Percentiles rank a stretch among this genome's conserved stretches.
Evolutionary conservation across 2,888 invertebrate genomes (phyloP).

Genomic region (Nomada fabriciana): DNA sequence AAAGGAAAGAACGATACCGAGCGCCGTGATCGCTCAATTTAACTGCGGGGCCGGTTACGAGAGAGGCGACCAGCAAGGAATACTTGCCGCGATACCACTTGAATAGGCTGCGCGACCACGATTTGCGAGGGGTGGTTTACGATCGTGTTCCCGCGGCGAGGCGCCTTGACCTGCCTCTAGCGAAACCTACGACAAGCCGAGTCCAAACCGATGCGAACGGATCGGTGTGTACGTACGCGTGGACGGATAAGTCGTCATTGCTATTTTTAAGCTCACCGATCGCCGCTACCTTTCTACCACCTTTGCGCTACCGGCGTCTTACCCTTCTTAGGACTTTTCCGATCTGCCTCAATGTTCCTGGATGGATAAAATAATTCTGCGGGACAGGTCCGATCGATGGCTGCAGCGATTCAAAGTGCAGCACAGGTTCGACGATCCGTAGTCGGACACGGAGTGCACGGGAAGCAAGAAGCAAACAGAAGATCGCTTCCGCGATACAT

Average conservation of each 20-base stretch:
- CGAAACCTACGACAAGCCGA: constrained; percentile 51
- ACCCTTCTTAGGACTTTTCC: constrained; percentile 43
- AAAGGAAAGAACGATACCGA: neutral
- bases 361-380: neutral
- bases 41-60: neutral
- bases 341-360: neutral
- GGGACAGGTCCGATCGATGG: no score
- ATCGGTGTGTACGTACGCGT: constrained; percentile 59
- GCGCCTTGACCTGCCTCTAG: constrained; percentile 66
- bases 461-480: constrained; percentile 4
- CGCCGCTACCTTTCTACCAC: constrained; percentile 63
- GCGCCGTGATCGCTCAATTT: constrained; percentile 45
- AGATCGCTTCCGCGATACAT: constrained; percentile 20
- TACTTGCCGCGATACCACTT: neutral
- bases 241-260: constrained; percentile 66
- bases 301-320: neutral
- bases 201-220: constrained; percentile 49
- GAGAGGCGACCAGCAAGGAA: neutral
- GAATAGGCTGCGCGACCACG: constrained; percentile 9
- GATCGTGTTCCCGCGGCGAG: constrained; percentile 35
- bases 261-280: constrained; percentile 66
- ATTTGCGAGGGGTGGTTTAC: constrained; percentile 51
- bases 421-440: neutral
- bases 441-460: neutral
- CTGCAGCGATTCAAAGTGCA: neutral